A percentile compares a stretch with the other conserved stretches of the same genome.
Conservation (phyloP, 1,140 invertebrate genomes). For the Cotesia typhae region DNA sequence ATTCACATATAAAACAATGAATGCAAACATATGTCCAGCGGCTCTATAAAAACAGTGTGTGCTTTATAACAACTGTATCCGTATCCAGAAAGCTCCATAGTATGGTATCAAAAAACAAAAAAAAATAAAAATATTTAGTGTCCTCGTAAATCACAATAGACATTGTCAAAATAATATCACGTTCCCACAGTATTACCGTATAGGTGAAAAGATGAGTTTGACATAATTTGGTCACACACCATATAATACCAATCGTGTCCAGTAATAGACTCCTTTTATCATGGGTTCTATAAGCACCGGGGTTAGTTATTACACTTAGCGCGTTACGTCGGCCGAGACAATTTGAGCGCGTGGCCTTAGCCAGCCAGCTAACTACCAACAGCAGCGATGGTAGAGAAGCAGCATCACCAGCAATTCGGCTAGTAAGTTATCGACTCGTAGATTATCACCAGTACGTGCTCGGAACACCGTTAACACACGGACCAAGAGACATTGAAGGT, state of each 20-base stretch:
- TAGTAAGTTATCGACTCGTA: slow-evolving; percentile 56
- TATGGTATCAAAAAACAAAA: no score
- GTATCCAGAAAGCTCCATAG: no score
- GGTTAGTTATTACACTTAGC: slow-evolving; percentile 23
- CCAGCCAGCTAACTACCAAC: slow-evolving; percentile 22
- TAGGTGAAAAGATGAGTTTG: slow-evolving; percentile 16
- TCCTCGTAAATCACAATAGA: background rate
- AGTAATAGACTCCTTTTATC: slow-evolving; percentile 33
- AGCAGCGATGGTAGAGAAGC: no score
- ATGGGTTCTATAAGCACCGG: slow-evolving; percentile 9
- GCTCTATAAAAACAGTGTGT: no score
- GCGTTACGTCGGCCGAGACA: slow-evolving; percentile 31
- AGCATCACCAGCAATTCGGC: slow-evolving; percentile 47
- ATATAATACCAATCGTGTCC: background rate
- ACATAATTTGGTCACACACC: background rate
- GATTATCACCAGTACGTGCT: slow-evolving; percentile 50
- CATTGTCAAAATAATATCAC: background rate
- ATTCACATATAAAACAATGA: no score
- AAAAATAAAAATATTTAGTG: no score
- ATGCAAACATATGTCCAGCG: no score
- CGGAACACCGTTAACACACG: slow-evolving; percentile 42
- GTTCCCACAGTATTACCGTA: background rate
- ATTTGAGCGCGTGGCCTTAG: slow-evolving; percentile 35
- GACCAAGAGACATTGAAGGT: background rate
- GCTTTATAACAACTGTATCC: no score